These are phyloP conservation scores for Vireo griseus DNA, from an alignment of 2,797 vertebrate genomes.

Conservation along the genomic window DNA sequence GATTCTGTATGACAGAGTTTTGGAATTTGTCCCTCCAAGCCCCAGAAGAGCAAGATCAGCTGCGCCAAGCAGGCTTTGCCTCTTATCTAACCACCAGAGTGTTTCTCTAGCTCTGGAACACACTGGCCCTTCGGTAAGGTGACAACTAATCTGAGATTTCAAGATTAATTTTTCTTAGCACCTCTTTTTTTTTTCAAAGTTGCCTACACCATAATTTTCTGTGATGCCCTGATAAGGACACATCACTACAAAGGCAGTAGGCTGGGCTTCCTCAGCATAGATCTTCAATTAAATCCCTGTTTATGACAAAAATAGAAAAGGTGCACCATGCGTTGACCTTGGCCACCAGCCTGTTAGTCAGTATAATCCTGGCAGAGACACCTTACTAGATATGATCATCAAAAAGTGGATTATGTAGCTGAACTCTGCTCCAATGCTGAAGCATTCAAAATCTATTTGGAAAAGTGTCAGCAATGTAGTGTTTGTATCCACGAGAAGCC, in stretches of 20 bases:
- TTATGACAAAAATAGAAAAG: constrained; percentile 10
- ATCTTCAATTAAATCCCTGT: not conserved
- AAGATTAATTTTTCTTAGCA: not conserved
- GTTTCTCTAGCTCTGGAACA: not conserved
- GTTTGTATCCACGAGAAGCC: not conserved
- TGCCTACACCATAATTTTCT: not conserved
- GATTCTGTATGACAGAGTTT: not conserved
- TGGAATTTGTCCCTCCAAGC: not conserved
- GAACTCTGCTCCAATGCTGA: constrained; percentile 7
- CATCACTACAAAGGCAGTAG: not conserved
- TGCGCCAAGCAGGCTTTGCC: not conserved
- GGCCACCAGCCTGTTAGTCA: not conserved
- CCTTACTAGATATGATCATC: constrained; percentile 27
- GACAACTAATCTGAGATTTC: not conserved
- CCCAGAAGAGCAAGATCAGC: not conserved
- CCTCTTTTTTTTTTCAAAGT: not conserved
- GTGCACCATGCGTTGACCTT: not conserved
- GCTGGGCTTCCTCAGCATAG: not conserved
- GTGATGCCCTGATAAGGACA: not conserved
- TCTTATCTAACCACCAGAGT: not conserved
- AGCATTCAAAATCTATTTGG: constrained; percentile 45
- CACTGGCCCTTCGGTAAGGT: rapidly evolving
- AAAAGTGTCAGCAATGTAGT: constrained; percentile 14
- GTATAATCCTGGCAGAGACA: not conserved
- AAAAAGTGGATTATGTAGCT: constrained; percentile 43